phyloP scores from a whole-genome alignment of 2,113 vertebrate species.

The Lanius collurio region DNA sequence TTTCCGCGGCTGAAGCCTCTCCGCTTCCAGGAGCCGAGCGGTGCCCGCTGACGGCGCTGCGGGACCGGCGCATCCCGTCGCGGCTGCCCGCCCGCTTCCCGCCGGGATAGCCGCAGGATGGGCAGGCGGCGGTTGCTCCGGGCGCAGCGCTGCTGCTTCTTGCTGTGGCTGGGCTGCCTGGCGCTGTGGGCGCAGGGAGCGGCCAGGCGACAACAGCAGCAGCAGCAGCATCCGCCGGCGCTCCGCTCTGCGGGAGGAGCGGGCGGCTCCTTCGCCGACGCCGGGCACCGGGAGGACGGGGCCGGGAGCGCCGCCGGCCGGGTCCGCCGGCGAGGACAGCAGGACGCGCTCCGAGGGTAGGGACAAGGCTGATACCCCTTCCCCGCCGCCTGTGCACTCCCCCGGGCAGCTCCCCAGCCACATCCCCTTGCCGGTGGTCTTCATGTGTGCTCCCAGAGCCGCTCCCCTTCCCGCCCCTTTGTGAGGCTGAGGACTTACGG shows the following conservation, averaged over 20 bases:
- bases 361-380: background rate
- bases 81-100: background rate
- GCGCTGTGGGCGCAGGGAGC: conserved; percentile 57
- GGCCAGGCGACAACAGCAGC: background rate
- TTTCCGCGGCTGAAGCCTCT: background rate
- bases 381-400: background rate
- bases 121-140: conserved; percentile 44
- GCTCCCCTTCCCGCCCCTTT: background rate
- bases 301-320: conserved; percentile 24
- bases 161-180: conserved; percentile 67
- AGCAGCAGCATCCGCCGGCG: background rate
- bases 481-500: rapidly evolving
- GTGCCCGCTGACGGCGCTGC: background rate
- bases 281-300: conserved; percentile 54
- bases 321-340: conserved; percentile 76
- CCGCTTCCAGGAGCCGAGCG: background rate
- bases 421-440: too few species aligned
- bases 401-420: too few species aligned
- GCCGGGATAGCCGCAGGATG: conserved; percentile 51
- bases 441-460: too few species aligned
- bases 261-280: background rate
- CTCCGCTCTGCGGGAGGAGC: background rate
- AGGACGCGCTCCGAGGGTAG: conserved; percentile 80
- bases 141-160: conserved; percentile 29
- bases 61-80: background rate